Evolutionary conservation across 2,888 invertebrate genomes (phyloP).

Genomic region (Dynastes hyllus): DNA sequence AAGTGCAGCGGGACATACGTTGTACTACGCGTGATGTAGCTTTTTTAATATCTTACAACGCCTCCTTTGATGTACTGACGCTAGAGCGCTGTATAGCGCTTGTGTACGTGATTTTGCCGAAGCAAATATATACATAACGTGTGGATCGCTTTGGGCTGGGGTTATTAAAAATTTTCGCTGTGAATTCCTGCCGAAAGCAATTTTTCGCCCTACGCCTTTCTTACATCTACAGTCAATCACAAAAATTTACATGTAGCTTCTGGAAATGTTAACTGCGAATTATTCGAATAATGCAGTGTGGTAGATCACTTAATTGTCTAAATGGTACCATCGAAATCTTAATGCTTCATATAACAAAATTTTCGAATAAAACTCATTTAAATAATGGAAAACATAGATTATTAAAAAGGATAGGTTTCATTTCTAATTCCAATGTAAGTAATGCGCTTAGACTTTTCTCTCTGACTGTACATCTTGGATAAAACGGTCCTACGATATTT

Average conservation of each 20-base stretch:
- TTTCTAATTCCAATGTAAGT: too few species aligned
- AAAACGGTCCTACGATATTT: not conserved
- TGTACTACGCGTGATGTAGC: not conserved
- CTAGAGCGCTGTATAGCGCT: not conserved
- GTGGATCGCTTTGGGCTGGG: not conserved
- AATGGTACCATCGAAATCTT: too few species aligned
- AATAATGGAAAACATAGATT: too few species aligned
- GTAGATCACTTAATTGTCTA: too few species aligned
- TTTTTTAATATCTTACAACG: slow-evolving; percentile 34
- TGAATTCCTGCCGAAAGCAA: not conserved
- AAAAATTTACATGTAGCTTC: too few species aligned
- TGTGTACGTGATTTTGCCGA: slow-evolving; percentile 1
- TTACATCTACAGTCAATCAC: too few species aligned
- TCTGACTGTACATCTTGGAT: not conserved
- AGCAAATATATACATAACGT: not conserved
- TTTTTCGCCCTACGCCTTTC: not conserved
- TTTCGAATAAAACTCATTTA: too few species aligned
- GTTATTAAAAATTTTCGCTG: not conserved
- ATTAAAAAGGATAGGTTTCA: too few species aligned
- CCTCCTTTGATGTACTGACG: not conserved
- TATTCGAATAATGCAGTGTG: too few species aligned
- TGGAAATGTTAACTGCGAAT: too few species aligned
- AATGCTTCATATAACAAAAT: too few species aligned
- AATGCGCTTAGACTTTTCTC: too few species aligned
- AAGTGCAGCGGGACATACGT: slow-evolving; percentile 24